Conservation (phyloP, 92 coral and sea anemone genomes). For the Actinernus sp. region DNA sequence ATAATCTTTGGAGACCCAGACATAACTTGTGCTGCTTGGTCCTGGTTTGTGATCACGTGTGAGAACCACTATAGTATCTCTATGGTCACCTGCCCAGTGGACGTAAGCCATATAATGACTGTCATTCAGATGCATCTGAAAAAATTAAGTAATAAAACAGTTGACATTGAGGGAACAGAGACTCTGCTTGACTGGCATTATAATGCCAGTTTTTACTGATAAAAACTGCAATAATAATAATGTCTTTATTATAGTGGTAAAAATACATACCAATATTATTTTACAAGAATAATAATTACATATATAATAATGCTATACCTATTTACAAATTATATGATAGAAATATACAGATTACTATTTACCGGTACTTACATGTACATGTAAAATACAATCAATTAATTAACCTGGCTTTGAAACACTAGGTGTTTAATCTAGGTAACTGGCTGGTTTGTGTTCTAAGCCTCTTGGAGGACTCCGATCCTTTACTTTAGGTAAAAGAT, state of each 20-base stretch:
- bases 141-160: constrained; percentile 6
- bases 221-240: too few relatives aligned
- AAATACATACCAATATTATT: neutral
- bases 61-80: constrained; percentile 85
- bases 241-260: neutral
- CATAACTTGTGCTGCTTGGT: constrained; percentile 76
- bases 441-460: too few relatives aligned
- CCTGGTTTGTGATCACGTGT: constrained; percentile 63
- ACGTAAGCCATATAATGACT: constrained; percentile 84
- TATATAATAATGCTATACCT: neutral
- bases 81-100: constrained; percentile 93
- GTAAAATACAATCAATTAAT: too few relatives aligned
- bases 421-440: too few relatives aligned
- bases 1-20: constrained; percentile 92
- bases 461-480: too few relatives aligned
- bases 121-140: constrained; percentile 84
- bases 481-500: too few relatives aligned
- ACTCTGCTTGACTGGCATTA: neutral
- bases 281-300: neutral
- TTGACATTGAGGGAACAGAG: neutral
- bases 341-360: too few relatives aligned
- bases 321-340: too few relatives aligned
- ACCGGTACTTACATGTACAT: too few relatives aligned
- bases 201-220: too few relatives aligned
- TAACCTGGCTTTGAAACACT: too few relatives aligned